Evolutionary conservation across 2,797 vertebrate genomes (phyloP).

Genomic region (Trichosurus vulpecula): DNA sequence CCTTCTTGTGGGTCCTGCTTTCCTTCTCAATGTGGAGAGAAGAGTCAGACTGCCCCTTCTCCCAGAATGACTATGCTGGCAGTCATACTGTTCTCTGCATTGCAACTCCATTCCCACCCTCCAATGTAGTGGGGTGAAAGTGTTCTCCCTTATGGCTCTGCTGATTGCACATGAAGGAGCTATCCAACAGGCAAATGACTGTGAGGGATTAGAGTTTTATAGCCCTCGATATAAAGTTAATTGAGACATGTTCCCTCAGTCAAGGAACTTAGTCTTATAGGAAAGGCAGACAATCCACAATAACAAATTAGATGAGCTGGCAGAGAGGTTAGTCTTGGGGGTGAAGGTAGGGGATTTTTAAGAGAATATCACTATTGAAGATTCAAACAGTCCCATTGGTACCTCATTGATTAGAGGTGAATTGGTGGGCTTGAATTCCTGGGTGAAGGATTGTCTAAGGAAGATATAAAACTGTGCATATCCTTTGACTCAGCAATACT

Average conservation of each 20-base stretch:
- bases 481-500: too few species aligned
- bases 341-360: background rate
- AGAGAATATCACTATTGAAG: background rate
- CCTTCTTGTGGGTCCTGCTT: background rate
- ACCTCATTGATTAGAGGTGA: background rate
- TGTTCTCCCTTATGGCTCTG: background rate
- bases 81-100: background rate
- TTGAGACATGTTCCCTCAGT: too few species aligned
- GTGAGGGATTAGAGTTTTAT: background rate
- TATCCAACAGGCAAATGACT: background rate
- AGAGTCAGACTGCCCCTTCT: background rate
- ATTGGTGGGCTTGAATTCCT: background rate
- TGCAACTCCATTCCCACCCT: background rate
- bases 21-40: background rate
- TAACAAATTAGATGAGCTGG: too few species aligned
- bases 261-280: too few species aligned
- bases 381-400: background rate
- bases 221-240: too few species aligned
- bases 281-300: too few species aligned
- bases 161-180: background rate
- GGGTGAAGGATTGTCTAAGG: too few species aligned
- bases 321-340: background rate
- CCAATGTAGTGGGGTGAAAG: background rate
- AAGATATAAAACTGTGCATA: background rate
- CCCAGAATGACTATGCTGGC: background rate